Evolutionary conservation across 2,113 vertebrate species (phyloP), one percentile per base, ranked within the genome.

Genomic region (Podocnemis expansa): DNA sequence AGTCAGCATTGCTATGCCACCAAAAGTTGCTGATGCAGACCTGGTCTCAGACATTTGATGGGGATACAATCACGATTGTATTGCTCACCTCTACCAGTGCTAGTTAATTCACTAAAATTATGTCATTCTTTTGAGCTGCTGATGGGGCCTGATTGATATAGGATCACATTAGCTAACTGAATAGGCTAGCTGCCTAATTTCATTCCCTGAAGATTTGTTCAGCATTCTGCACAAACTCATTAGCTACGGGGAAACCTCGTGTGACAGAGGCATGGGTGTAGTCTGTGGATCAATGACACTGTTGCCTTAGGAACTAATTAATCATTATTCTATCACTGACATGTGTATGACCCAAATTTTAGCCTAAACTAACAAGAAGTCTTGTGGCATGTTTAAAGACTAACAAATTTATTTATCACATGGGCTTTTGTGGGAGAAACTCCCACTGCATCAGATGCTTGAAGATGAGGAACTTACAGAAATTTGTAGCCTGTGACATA

Each of bases 281-380:
- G 80, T 83, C n/a, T 92, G 58, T 0, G 1, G 43, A 21, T 80
- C 89, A 97, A 95, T 97, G 94, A 96, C 47, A 89, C 41, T 78
- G 80, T 78, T 80, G 92, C 88, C 78, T 85, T 22, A 0, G 4
- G 83, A 96, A 93, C 91, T 96, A 96, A 96, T 93, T 96, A 96
- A 96, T 96, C 93, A 96, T 6, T 0, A 87, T 27, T 56, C 82
- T 80, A 81, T 82, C 70, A 56, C 79, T 95, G 91, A 96, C 93
- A 89, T 63, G 93, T 91, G 49, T 93, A 80, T 49, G 88, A 94
- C 95, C 92, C 49, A 92, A 89, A 58, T 90, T 96, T 80, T 80
- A 88, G 60, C 86, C 88, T n/a, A n/a, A n/a, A n/a, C n/a, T n/a
- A n/a, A n/a, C n/a, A n/a, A n/a, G n/a, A n/a, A n/a, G n/a, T n/a